Evolutionary conservation across 1,140 invertebrate species (phyloP).

Genomic region (Trachelipus rathkii): DNA sequence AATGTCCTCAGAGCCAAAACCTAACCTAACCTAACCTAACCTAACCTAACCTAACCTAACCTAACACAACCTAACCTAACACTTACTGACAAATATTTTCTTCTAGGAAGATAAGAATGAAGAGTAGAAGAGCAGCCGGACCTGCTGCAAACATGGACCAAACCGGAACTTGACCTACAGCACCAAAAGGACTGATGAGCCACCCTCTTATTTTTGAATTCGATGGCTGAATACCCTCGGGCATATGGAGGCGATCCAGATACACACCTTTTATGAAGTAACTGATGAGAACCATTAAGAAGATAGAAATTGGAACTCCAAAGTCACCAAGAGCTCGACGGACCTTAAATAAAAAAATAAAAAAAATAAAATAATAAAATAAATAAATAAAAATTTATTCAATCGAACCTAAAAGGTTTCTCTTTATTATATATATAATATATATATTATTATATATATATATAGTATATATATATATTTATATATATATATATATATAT

Average conservation of each 20-base stretch:
- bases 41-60: too few species aligned
- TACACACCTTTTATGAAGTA: slow-evolving; percentile 66
- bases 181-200: slow-evolving; percentile 70
- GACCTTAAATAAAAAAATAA: not conserved
- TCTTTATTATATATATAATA: slow-evolving; percentile 22
- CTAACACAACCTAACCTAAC: too few species aligned
- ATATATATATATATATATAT: not conserved
- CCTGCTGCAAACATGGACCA: slow-evolving; percentile 71
- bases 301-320: slow-evolving; percentile 89
- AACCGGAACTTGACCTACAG: slow-evolving; percentile 57
- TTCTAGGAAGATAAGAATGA: slow-evolving; percentile 94
- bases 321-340: slow-evolving; percentile 89
- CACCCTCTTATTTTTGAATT: slow-evolving; percentile 64
- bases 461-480: slow-evolving; percentile 8
- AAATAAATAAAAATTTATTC: too few species aligned
- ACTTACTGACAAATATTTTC: slow-evolving; percentile 90
- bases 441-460: slow-evolving; percentile 20
- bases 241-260: slow-evolving; percentile 82
- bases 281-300: slow-evolving; percentile 80
- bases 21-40: too few species aligned
- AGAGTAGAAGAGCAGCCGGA: slow-evolving; percentile 83
- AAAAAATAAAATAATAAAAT: too few species aligned
- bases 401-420: not conserved
- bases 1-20: too few species aligned
- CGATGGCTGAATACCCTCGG: slow-evolving; percentile 76